A percentile compares a stretch with the other conserved stretches of the same genome.
phyloP scores from a whole-genome alignment of 2,113 vertebrate species.

The Cynopterus brachyotis region DNA sequence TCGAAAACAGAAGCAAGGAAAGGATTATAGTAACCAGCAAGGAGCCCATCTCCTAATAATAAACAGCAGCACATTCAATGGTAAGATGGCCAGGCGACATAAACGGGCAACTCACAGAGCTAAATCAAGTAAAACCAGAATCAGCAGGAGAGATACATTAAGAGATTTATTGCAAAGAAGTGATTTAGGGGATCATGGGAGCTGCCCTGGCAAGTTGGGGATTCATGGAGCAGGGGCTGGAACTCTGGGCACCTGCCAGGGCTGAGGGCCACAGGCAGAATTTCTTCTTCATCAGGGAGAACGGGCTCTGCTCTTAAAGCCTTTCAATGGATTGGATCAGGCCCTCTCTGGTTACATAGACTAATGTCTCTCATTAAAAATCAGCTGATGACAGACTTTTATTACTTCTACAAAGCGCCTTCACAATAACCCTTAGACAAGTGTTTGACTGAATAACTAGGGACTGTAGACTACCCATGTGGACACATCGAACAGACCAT shows the following conservation, averaged over 20 bases:
- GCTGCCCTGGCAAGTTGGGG: neutral
- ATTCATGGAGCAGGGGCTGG: neutral
- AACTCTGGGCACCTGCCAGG: too few species aligned
- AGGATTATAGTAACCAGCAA: neutral
- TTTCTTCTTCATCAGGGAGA: neutral
- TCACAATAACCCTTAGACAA: neutral
- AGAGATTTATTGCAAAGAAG: neutral
- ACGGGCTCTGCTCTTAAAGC: neutral
- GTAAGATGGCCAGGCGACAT: neutral
- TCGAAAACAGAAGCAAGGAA: neutral
- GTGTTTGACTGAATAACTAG: neutral
- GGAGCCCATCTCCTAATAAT: neutral
- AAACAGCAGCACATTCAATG: neutral
- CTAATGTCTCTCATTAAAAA: neutral
- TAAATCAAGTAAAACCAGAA: neutral
- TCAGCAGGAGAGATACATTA: neutral
- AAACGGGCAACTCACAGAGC: neutral
- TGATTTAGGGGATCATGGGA: neutral
- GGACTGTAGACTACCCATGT: neutral
- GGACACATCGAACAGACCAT: neutral
- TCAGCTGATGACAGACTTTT: neutral
- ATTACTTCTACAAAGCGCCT: neutral
- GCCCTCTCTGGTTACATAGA: neutral
- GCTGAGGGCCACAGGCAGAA: neutral
- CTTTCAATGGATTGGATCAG: neutral